Evolutionary conservation across 2,888 invertebrate genomes (phyloP), one percentile per base, ranked within the genome.

Genomic region (Pachliopta kotzebuea): DNA sequence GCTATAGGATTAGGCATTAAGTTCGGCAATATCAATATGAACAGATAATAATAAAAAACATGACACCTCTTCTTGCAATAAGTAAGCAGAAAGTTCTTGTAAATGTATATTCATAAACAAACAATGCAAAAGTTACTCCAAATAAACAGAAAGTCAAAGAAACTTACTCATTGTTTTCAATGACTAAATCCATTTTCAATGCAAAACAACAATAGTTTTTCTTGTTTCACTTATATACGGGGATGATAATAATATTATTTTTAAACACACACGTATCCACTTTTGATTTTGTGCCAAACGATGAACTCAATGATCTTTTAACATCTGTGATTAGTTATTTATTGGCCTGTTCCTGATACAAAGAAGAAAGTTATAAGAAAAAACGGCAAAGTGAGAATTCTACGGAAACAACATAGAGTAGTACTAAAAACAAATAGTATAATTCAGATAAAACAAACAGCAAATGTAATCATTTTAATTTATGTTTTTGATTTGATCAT

Each of bases 131-230:
- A 45, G 45, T 45, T 18, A 45, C 45, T 45, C 18, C 18, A 45
- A 52, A 52, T 21, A 52, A n/a, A 11, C n/a, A 54, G 31, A 53
- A 52, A 63, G 26, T n/a, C 9, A 45, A 54, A 31, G 23, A 55
- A 59, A 56, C 65, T 62, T 62, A 61, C 62, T 50, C 61, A 54
- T 58, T 55, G 58, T 62, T 57, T 58, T 65, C 62, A 24, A 58
- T 54, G 55, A 55, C 57, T 49, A 62, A 18, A 23, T 65, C 65
- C 65, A 65, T 65, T 58, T 65, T 26, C 57, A 45, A 26, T 21
- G 23, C 59, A 24, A 29, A 55, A 49, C 54, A 37, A 55, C 45
- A 53, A 29, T 54, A 17, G 37, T 8, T 31, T 37, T 56, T 49
- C n/a, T 64, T 60, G 50, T 23, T 62, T 21, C 49, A 58, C 55